Evolutionary conservation across 2,888 invertebrate species (phyloP), one percentile per base, ranked within the genome.

Genomic region (Eristalis arbustorum): DNA sequence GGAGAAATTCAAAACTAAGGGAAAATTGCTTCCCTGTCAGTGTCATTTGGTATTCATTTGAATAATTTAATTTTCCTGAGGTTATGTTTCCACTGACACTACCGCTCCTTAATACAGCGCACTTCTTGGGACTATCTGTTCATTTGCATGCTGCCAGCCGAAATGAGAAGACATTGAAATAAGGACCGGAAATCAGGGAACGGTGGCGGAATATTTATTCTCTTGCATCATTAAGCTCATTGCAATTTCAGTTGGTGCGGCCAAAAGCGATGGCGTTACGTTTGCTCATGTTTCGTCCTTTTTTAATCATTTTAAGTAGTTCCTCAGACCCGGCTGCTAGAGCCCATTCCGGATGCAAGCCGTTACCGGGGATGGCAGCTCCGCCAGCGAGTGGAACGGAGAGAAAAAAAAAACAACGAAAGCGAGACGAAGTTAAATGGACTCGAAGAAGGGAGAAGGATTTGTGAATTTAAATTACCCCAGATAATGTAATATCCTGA

Each of bases 271-370:
- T 64, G 56, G 69, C 61, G 23, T 68, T 66, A 71, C 73, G 18
- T 61, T n/a, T 57, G n/a, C n/a, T 73, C 63, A 62, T 69, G 59
- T 83, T 49, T 42, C 66, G 66, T 64, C 22, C 34, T 78, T 77
- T 59, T 78, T 83, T 83, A 83, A 83, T 83, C 83, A 83, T 77
- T 83, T 77, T 78, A 78, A 84, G 74, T 84, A 77, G 83, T 78
- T 83, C 61, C 61, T 78, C 49, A 62, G 59, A 37, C 40, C 66
- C 40, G 71, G 74, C 66, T 62, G 18, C 40, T 25, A 76, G 61
- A 69, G 49, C 59, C 57, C 68, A 72, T 59, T 66, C 83, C 73
- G 68, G 73, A 77, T 78, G 68, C 64, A 66, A 69, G 59, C 63
- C 23, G 31, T 73, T 61, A 31, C 34, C n/a, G n/a, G 13, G 25